Conservation (phyloP, 2,888 invertebrate genomes). For the Leptopilina drosophilae region DNA sequence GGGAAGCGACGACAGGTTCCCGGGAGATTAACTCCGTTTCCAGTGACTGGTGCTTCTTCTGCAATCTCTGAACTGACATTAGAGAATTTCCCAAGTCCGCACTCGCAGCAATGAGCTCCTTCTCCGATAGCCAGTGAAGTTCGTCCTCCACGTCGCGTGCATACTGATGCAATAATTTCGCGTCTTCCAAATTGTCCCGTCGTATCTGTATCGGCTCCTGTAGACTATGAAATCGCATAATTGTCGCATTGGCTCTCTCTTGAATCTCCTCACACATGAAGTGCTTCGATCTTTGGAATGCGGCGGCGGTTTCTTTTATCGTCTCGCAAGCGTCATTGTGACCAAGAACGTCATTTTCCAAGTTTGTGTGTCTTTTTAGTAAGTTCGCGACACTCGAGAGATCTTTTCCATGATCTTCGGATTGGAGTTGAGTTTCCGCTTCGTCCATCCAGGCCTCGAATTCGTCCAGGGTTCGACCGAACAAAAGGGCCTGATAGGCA, state of each 20-base stretch:
- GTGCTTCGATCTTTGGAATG: constrained; percentile 88
- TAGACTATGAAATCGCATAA: constrained; percentile 87
- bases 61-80: constrained; percentile 89
- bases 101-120: constrained; percentile 84
- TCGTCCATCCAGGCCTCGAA: constrained; percentile 96
- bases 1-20: constrained; percentile 88
- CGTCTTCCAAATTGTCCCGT: constrained; percentile 94
- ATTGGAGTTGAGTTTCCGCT: constrained; percentile 85
- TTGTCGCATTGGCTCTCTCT: constrained; percentile 83
- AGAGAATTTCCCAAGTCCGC: constrained; percentile 84
- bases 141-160: constrained; percentile 95
- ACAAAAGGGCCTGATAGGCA: constrained; percentile 93
- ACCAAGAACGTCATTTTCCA: constrained; percentile 92
- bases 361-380: constrained; percentile 86
- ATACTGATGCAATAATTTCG: constrained; percentile 92
- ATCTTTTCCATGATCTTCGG: constrained; percentile 91
- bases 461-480: constrained; percentile 93
- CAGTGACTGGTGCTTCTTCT: constrained; percentile 95
- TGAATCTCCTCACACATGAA: constrained; percentile 94
- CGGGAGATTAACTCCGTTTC: constrained; percentile 93
- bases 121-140: constrained; percentile 91
- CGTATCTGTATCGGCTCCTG: constrained; percentile 94
- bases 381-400: constrained; percentile 90
- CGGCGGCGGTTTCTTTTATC: constrained; percentile 87
- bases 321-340: constrained; percentile 90